Evolutionary conservation across 2,113 vertebrate species (phyloP).

Genomic region (Vombatus ursinus): DNA sequence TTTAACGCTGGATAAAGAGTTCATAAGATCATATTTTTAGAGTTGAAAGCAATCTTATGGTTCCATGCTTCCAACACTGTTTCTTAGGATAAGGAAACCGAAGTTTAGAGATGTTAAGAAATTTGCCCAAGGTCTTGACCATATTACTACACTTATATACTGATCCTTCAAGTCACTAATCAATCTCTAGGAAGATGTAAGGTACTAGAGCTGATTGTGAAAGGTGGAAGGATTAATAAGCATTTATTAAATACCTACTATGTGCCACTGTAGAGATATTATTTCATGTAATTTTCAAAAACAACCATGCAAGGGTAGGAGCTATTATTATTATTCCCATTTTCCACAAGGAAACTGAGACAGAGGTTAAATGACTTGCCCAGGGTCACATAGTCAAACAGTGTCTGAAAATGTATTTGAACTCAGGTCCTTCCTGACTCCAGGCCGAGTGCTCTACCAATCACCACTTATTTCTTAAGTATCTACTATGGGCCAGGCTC

Average conservation of each 20-base stretch:
- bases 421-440: neutral
- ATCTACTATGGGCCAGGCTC: neutral
- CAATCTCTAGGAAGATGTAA: neutral
- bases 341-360: neutral
- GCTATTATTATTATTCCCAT: neutral
- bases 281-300: neutral
- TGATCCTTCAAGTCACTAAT: neutral
- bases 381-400: neutral
- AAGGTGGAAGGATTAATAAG: neutral
- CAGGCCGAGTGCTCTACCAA: neutral
- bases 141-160: neutral
- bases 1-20: neutral
- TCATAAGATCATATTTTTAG: neutral
- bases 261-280: neutral
- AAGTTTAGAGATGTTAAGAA: neutral
- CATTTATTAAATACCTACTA: neutral
- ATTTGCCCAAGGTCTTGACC: neutral
- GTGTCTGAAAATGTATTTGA: neutral
- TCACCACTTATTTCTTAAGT: neutral
- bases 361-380: neutral
- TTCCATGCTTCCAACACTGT: neutral
- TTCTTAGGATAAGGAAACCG: neutral
- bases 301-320: neutral
- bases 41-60: neutral
- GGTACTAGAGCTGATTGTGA: neutral